Evolutionary conservation across 1,140 invertebrate species (phyloP), one percentile per base, ranked within the genome.

Genomic region (Drosophila murphyi): DNA sequence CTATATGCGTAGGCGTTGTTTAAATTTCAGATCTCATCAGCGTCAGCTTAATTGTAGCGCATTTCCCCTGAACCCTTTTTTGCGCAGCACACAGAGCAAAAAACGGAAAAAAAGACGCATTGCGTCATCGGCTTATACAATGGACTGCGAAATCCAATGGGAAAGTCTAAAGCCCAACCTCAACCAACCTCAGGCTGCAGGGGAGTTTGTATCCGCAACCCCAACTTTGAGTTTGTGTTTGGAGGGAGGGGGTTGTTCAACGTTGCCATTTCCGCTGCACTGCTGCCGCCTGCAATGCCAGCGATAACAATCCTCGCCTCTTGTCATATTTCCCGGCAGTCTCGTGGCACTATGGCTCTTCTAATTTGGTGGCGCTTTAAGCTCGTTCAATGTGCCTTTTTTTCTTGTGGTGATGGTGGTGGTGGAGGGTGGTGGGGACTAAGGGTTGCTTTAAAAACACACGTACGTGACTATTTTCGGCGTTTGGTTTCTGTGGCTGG

Each of bases 291-390:
- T 87, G 82, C 82, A 87, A 68, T 70, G 68, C 63, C 6, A 31
- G 51, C 67, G 82, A 74, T 75, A 81, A 73, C 83, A 76, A 68
- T 80, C 50, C 80, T 76, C 61, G 59, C 47, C 78, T 76, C 76
- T 69, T 76, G 76, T 87, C 82, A 87, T 87, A 86, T 87, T 87
- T 87, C 75, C 78, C 41, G 43, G 67, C 76, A 31, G 50, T 55
- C 74, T 69, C 20, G 20, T 3, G 50, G 32, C 75, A 57, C 39
- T 61, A 64, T 41, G 78, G 67, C 70, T 80, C 78, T 88, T 71
- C 76, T 82, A 73, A 88, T 88, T 88, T 88, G 72, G 82, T 83
- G 83, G 76, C 82, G 82, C 39, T 82, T 87, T 82, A 79, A 87
- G 80, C 64, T 55, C 64, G 70, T 74, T 82, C 72, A 20, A 20